Conservation (phyloP, 2,797 vertebrate species). For the Gila robusta region DNA sequence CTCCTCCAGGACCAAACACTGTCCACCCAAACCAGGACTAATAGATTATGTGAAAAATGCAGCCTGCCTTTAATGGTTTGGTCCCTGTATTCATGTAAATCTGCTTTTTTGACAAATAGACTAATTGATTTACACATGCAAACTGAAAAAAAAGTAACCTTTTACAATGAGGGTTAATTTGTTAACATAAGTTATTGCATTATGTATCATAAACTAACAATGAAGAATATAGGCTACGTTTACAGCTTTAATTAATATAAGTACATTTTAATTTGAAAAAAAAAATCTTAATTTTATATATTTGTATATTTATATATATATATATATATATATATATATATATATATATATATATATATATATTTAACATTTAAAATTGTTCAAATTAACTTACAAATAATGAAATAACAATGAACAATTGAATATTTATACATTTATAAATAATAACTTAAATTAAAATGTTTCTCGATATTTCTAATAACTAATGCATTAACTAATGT, state of each 20-base stretch:
- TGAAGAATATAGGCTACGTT: background rate
- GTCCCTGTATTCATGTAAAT: constrained; percentile 11
- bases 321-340: too few species aligned
- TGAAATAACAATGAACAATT: background rate
- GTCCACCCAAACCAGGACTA: constrained; percentile 66
- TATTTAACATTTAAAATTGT: background rate
- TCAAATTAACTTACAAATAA: background rate
- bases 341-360: too few species aligned
- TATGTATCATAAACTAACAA: background rate
- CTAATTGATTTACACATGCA: constrained; percentile 4
- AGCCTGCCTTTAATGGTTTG: constrained; percentile 55
- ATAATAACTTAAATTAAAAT: background rate
- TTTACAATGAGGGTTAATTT: background rate
- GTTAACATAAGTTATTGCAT: background rate
- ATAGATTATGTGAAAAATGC: constrained; percentile 70
- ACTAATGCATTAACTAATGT: background rate
- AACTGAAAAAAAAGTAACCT: background rate
- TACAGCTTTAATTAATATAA: background rate
- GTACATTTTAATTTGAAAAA: too few species aligned
- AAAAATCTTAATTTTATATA: too few species aligned
- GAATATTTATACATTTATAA: background rate
- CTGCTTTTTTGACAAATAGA: background rate
- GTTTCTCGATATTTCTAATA: background rate
- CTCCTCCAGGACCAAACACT: constrained; percentile 63
- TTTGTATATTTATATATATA: too few species aligned